Evolutionary conservation across 2,797 vertebrate species (phyloP).

Genomic region (Enteromius mattozi): DNA sequence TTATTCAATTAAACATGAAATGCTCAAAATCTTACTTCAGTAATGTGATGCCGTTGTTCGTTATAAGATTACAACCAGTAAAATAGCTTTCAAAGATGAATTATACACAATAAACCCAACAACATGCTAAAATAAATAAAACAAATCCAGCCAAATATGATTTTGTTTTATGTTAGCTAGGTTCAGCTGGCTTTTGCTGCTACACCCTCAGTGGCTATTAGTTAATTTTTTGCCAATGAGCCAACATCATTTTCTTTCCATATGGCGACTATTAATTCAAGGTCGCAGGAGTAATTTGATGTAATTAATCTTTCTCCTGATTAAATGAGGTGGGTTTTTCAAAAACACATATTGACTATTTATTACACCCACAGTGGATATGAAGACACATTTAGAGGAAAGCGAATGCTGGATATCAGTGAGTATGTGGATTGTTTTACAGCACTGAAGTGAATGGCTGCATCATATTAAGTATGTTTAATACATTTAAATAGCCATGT

Average conservation of each 20-base stretch:
- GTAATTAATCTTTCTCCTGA: slow-evolving; percentile 2
- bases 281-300: neutral
- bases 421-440: neutral
- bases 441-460: slow-evolving; percentile 10
- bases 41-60: neutral
- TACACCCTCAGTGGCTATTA: neutral
- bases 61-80: neutral
- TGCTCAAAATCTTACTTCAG: neutral
- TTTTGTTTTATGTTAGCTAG: neutral
- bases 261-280: neutral
- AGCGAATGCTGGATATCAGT: neutral
- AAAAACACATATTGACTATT: slow-evolving; percentile 1
- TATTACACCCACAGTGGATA: neutral
- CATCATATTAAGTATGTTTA: neutral
- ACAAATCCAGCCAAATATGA: neutral
- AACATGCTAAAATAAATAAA: neutral
- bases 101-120: neutral
- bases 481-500: neutral
- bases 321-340: neutral
- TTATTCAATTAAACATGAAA: neutral
- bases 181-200: neutral
- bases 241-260: neutral
- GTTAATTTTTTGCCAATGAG: slow-evolving; percentile 17
- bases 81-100: neutral
- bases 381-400: neutral